Percentiles rank a stretch among this genome's conserved stretches.
These are phyloP conservation scores for Anguilla megastoma DNA, from an alignment of 2,797 vertebrate genomes.

Conservation along the genomic window DNA sequence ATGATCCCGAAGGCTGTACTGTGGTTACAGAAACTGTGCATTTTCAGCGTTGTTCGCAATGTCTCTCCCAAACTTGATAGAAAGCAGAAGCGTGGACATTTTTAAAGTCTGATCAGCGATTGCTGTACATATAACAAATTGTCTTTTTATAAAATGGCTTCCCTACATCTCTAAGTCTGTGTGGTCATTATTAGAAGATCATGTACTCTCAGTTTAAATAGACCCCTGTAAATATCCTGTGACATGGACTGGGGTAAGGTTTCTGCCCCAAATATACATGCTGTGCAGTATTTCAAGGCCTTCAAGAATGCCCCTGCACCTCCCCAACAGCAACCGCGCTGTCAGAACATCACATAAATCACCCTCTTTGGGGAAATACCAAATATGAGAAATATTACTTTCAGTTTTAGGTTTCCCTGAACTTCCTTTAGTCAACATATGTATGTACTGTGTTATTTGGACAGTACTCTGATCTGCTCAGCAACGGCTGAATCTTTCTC, in stretches of 20 bases:
- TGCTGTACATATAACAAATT: not conserved
- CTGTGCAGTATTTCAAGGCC: constrained; percentile 22
- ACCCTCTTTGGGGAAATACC: constrained; percentile 3
- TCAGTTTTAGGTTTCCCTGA: not conserved
- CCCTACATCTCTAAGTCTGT: constrained; percentile 34
- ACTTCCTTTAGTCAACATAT: not conserved
- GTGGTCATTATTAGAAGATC: constrained; percentile 46
- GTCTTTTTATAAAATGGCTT: constrained; percentile 32
- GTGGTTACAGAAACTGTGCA: not conserved
- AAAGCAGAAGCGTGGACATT: not conserved
- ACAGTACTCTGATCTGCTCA: not conserved
- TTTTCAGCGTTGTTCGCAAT: not conserved
- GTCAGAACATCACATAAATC: constrained; percentile 12
- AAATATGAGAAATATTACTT: not conserved
- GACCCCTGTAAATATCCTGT: constrained; percentile 46
- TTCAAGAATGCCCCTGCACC: not conserved
- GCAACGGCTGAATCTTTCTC: not conserved
- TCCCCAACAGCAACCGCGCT: not conserved
- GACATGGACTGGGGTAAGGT: constrained; percentile 32
- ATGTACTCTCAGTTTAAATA: constrained; percentile 37
- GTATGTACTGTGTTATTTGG: not conserved
- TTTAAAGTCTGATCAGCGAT: constrained; percentile 5
- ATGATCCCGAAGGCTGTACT: not conserved
- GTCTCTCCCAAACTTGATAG: no score
- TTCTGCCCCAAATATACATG: constrained; percentile 30